Evolutionary conservation across 2,113 vertebrate species (phyloP), one percentile per base, ranked within the genome.

Genomic region (Ctenodactylus gundi): DNA sequence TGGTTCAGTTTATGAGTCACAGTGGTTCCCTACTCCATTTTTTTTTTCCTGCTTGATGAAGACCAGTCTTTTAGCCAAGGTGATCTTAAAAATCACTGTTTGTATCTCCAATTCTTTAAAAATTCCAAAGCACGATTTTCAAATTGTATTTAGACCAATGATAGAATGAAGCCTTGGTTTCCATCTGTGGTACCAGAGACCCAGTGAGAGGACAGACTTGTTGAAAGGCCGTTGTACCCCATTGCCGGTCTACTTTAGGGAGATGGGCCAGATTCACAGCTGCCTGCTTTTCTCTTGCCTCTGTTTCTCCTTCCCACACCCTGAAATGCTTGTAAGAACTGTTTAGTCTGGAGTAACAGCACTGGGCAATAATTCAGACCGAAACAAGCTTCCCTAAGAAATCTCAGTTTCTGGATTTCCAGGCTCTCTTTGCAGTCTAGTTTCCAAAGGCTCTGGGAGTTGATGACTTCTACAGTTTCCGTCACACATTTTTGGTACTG

Each of bases 311-410:
- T 53, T 15, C 8, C 41, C 10, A 60, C 55, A 51, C 76, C 21
- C 21, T 49, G 87, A 70, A 80, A 60, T 44, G 44, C 36, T 18
- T 60, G 5, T 27, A 39, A 87, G 20, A 70, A 49, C 72, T 86
- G 15, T 31, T 91, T 41, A 85, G 29, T 62, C 27, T 5, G 31
- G 14, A 57, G 27, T 84, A 57, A 84, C 31, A 41, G 7, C 68
- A 58, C 14, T 39, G 65, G 39, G 4, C 46, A 90, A 46, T 65
- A 67, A 18, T 49, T 87, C 20, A 72, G 31, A 64, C 7, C 14
- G 39, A 39, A 88, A n/a, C n/a, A n/a, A 44, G 27, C 20, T 75
- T 92, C 81, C 41, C 67, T 88, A 53, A 65, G 62, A 77, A 64
- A 41, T 20, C 21, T 58, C 41, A 73, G 18, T 36, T 6, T 2